Conservation (phyloP, 2,888 invertebrate species). For the Axea sp. region DNA sequence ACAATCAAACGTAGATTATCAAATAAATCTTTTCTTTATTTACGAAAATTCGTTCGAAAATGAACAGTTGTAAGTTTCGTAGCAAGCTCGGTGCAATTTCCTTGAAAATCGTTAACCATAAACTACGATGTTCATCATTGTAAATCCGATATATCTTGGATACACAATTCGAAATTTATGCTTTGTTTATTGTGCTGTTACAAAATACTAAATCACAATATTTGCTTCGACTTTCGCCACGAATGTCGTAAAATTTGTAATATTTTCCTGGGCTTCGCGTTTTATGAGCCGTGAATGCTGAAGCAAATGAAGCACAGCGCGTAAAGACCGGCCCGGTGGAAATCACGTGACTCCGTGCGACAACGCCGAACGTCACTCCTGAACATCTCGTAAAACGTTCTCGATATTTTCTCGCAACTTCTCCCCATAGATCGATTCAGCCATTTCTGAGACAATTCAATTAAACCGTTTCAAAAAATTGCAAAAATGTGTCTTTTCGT, state of each 20-base stretch:
- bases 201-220: conserved; percentile 49
- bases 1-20: too few relatives aligned
- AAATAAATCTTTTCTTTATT: too few relatives aligned
- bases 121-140: conserved; percentile 17
- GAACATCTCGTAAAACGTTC: conserved; percentile 31
- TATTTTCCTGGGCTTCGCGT: conserved; percentile 40
- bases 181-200: conserved; percentile 44
- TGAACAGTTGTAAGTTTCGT: too few relatives aligned
- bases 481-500: too few relatives aligned
- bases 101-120: conserved; percentile 5
- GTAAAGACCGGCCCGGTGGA: conserved; percentile 32
- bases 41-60: too few relatives aligned
- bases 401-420: conserved; percentile 19
- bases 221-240: conserved; percentile 40
- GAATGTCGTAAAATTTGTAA: conserved; percentile 57
- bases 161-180: conserved; percentile 31
- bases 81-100: conserved; percentile 4
- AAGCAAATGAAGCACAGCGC: conserved; percentile 53
- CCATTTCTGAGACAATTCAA: background rate
- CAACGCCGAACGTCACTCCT: conserved; percentile 32
- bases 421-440: background rate
- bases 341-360: conserved; percentile 36
- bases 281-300: conserved; percentile 53
- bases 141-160: conserved; percentile 22
- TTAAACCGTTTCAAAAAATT: background rate